These are phyloP conservation scores for Spongilla lacustris DNA, from an alignment of 37 sponge, comb jelly and placozoan species.

Conservation along the genomic window DNA sequence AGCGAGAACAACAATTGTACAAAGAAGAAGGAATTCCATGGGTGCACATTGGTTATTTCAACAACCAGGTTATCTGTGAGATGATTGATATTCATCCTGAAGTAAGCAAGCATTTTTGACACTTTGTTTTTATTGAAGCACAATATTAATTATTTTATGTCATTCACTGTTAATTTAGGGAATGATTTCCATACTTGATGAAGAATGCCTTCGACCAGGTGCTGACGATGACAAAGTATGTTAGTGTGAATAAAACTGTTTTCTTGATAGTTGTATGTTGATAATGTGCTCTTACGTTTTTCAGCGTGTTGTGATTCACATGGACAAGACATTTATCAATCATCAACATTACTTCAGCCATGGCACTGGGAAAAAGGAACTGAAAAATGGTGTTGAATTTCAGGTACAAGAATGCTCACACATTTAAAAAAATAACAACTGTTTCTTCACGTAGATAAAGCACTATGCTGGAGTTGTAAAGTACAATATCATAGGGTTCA, in stretches of 20 bases:
- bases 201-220: constrained; percentile 76
- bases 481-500: constrained; percentile 62
- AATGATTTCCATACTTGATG: constrained; percentile 63
- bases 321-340: constrained; percentile 52
- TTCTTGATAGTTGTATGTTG: not conserved
- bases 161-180: constrained; percentile 43
- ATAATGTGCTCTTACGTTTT: not conserved
- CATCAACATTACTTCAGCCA: constrained; percentile 53
- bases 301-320: constrained; percentile 67
- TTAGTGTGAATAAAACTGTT: not conserved
- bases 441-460: constrained; percentile 43
- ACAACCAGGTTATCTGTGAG: constrained; percentile 72
- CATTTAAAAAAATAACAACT: not conserved
- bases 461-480: constrained; percentile 82
- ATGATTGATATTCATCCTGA: constrained; percentile 57
- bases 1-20: constrained; percentile 70
- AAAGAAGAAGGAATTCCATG: constrained; percentile 63
- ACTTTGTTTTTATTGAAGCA: not conserved
- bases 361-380: constrained; percentile 53
- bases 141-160: not conserved
- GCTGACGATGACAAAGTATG: constrained; percentile 64
- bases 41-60: constrained; percentile 72
- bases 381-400: constrained; percentile 55
- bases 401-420: constrained; percentile 22
- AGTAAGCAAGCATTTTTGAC: not conserved